Evolutionary conservation across 2,113 vertebrate genomes (phyloP), one percentile per base, ranked within the genome.

Genomic region (Crotalus viridis): DNA sequence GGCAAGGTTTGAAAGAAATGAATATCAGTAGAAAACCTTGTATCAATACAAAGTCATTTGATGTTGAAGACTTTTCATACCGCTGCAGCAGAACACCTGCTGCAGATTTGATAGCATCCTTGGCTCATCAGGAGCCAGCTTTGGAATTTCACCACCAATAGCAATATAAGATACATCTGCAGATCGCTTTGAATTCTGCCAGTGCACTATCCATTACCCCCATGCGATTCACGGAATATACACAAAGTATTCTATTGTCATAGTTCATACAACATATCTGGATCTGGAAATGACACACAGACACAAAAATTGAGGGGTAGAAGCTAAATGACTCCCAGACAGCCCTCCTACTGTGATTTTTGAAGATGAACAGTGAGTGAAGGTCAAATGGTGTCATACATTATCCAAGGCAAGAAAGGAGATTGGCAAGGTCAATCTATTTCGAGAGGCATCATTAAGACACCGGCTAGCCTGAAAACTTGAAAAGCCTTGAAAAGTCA

Each of bases 401-500:
- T 91, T 95, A 93, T 92, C 91, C 90, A 94, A 81, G 95, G 87
- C 55, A 96, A 93, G 85, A 91, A 61, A 90, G 69, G 43, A 94
- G 94, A 97, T 91, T 95, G 94, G 54, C 94, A 96, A 97, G 93
- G 96, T 96, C 96, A 96, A 87, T 86, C 17, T 94, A 88, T 96
- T 95, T 95, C 87, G 93, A 92, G 94, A 94, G 94, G 90, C 91
- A 95, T 48, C 94, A 96, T 95, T 97, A 95, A 95, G 96, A 94
- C 5, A 28, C 26, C 85, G 64, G 9, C 85, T 96, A 93, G 28
- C 93, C 74, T 90, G 93, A 96, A 96, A 81, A 96, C 91, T 93
- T 96, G 55, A 96, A 96, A 88, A 96, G 92, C 94, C 81, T 89
- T 93, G 28, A 54, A 33, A 97, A 94, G 94, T 93, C 90, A 96